These are phyloP conservation scores for Hartigia nigra DNA, from an alignment of 2,888 invertebrate genomes.

Conservation along the genomic window DNA sequence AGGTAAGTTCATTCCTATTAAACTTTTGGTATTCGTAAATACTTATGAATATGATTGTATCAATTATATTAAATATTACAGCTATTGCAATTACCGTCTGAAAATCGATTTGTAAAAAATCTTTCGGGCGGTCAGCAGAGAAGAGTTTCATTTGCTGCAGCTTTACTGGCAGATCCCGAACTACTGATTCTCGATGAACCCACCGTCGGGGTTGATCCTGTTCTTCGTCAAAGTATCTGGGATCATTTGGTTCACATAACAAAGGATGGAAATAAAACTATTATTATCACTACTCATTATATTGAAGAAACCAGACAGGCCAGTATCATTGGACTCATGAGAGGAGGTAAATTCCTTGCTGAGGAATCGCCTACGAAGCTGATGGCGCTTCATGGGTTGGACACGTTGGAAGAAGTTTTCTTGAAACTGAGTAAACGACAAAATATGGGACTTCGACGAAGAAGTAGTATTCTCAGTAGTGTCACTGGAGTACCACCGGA, in stretches of 20 bases:
- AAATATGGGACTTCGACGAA: constrained; percentile 82
- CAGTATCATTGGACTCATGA: constrained; percentile 83
- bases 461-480: constrained; percentile 83
- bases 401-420: constrained; percentile 84
- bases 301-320: constrained; percentile 90
- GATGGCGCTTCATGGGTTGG: constrained; percentile 77
- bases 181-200: constrained; percentile 92
- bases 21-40: constrained; percentile 5
- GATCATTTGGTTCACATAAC: constrained; percentile 84
- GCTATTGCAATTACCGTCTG: constrained; percentile 70
- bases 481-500: constrained; percentile 68
- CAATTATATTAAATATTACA: constrained; percentile 25
- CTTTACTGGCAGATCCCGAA: constrained; percentile 89
- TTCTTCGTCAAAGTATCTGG: constrained; percentile 87
- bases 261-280: constrained; percentile 79
- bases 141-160: constrained; percentile 88
- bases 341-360: constrained; percentile 86
- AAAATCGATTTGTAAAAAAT: constrained; percentile 76
- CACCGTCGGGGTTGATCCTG: constrained; percentile 93
- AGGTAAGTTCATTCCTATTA: constrained; percentile 49
- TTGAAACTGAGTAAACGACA: constrained; percentile 83
- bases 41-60: neutral
- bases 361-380: constrained; percentile 83
- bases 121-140: constrained; percentile 92
- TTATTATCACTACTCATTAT: constrained; percentile 89